Evolutionary conservation across 1,140 invertebrate genomes (phyloP).

Genomic region (Aphelinus atriplicis): DNA sequence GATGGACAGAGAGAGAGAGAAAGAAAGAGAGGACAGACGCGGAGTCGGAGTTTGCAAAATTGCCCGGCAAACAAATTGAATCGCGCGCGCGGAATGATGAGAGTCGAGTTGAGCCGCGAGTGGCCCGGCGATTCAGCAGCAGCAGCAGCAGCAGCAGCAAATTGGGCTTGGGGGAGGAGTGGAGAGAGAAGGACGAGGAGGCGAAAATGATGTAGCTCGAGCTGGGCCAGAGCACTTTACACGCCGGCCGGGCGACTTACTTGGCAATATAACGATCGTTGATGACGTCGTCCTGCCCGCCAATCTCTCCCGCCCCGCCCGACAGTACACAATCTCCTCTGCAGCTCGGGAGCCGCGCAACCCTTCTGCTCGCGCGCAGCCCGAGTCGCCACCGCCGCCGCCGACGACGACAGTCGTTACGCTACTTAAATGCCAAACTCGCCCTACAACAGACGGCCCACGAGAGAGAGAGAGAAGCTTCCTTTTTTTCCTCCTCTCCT

Average conservation of each 20-base stretch:
- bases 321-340: background rate
- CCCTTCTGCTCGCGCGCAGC: constrained; percentile 43
- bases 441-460: too few relatives aligned
- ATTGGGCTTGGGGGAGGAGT: background rate
- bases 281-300: background rate
- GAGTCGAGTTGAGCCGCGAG: constrained; percentile 5
- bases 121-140: background rate
- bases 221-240: background rate
- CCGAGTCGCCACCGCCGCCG: constrained; percentile 26
- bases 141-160: background rate
- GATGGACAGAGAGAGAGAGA: constrained; percentile 32
- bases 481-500: too few relatives aligned
- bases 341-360: background rate
- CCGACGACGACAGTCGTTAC: constrained; percentile 18
- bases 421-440: too few relatives aligned
- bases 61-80: constrained; percentile 39
- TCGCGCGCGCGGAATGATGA: constrained; percentile 13
- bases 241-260: background rate
- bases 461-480: too few relatives aligned
- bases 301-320: constrained; percentile 20
- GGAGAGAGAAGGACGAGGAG: background rate
- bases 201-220: background rate
- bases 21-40: background rate
- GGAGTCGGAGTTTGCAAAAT: constrained; percentile 25
- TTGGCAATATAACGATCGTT: constrained; percentile 24